Evolutionary conservation across 2,797 vertebrate species (phyloP).

Genomic region (Poeciliopsis turneri): DNA sequence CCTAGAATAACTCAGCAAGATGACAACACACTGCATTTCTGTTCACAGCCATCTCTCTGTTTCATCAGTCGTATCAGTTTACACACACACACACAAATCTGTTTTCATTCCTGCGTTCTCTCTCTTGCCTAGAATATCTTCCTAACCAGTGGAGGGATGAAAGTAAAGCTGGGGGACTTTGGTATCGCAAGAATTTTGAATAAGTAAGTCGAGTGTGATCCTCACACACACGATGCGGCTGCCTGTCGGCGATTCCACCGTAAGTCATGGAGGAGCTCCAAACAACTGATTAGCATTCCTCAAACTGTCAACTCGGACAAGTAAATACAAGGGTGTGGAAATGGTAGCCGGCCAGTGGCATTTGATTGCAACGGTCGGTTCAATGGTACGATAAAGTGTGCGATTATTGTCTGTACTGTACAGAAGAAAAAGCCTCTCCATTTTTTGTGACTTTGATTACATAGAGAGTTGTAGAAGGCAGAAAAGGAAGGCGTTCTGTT

Average conservation of each 20-base stretch:
- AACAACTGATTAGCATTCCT: constrained; percentile 64
- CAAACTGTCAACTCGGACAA: constrained; percentile 34
- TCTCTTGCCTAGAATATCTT: constrained; percentile 88
- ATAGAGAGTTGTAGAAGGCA: background rate
- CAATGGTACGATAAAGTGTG: background rate
- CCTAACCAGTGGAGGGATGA: constrained; percentile 84
- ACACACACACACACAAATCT: constrained; percentile 19
- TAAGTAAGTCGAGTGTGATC: constrained; percentile 81
- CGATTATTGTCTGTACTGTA: background rate
- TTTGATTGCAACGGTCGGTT: background rate
- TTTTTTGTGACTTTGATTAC: background rate
- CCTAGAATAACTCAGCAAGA: constrained; percentile 36
- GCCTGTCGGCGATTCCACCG: constrained; percentile 36
- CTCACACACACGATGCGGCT: constrained; percentile 47
- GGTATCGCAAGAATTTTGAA: constrained; percentile 91
- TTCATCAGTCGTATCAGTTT: constrained; percentile 44
- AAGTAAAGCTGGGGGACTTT: constrained; percentile 94
- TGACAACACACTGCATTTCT: constrained; percentile 31
- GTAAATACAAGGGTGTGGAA: constrained; percentile 36
- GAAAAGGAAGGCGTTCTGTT: background rate
- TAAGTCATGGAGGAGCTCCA: constrained; percentile 46
- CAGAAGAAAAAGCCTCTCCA: background rate
- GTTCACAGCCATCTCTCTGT: constrained; percentile 30
- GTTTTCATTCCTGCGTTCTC: constrained; percentile 41
- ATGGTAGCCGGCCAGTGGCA: background rate